Evolutionary conservation across 2,888 invertebrate species (phyloP), one percentile per base, ranked within the genome.

Genomic region (Lumbricus terrestris): DNA sequence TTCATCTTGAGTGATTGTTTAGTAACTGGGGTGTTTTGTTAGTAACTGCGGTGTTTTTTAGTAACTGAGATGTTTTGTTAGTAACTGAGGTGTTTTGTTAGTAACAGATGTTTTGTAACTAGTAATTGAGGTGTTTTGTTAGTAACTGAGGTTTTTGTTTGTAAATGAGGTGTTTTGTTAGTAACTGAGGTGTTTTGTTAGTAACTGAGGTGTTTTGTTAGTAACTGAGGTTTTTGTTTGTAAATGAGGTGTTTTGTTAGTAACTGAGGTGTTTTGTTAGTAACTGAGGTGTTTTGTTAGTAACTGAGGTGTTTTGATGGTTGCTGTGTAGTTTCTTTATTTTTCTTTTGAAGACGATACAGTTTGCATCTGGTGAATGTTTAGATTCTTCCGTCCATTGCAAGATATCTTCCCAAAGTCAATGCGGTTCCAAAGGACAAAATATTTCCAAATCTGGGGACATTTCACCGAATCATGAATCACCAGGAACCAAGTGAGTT

Each of bases 391-490:
- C 20, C 85, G 20, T 18, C 85, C 0, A 0, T 0, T 34, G 35
- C 34, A 37, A 85, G 85, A 85, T 85, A 34, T 29, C 90, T 93
- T 15, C 93, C 93, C 15, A 83, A 92, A 33, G 82, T 93, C 33
- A 92, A 93, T 88, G 85, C 92, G 37, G 93, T 94, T 69, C 88
- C 91, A 33, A 82, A 40, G n/a, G 90, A 91, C 69, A 93, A 93
- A 88, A 93, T 93, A 16, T 94, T 93, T 91, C 91, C 92, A 90
- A 94, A 94, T 90, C 92, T 94, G 47, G 91, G 92, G 38, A 91
- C 91, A 33, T 94, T 94, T 90, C 93, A 93, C 89, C 89, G 91
- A 54, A 92, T 94, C 40, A 93, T 94, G 92, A 93, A 93, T 0
- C 94, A 94, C 89, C 91, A 91, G 89, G 94, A 94, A 89, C 92